Base-by-base conservation (phyloP, 2,113 vertebrate species). In the Tapirus terrestris region DNA sequence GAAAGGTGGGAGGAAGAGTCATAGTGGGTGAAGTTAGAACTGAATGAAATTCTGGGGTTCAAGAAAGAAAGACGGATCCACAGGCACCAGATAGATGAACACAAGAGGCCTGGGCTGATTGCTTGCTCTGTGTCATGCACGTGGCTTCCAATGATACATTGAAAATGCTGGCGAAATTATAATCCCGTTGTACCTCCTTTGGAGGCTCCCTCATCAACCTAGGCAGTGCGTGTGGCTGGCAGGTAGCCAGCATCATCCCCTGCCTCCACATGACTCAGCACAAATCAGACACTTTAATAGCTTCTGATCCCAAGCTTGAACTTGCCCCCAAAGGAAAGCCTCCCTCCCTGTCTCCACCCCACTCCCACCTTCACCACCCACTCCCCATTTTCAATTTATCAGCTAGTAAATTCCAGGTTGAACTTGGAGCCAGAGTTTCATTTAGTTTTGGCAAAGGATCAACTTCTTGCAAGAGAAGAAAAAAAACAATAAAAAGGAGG, bases 401-500 rank as follows among this genome's bases (percentile, higher is more conserved):
- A 97, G 95, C 96, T 97, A 96, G 94, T 98, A 97, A 97, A 98
- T 97, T 97, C 81, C 89, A 80, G 95, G 84, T 94, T 97, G 95
- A 97, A 94, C 89, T 93, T 92, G 58, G 92, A 97, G 79, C 94
- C 95, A 77, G 83, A 76, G 72, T 90, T 97, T 96, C 95, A 98
- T 96, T 97, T 96, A 81, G 33, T 87, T 88, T 96, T 97, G 97
- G 95, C 96, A 96, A 81, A 93, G 23, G 23, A 92, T 97, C 96
- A 97, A 85, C 77, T 96, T 97, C 93, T 97, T 96, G 93, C 61
- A 97, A 98, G 95, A 96, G 93, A 91, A 83, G 89, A 94, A 95
- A 91, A 68, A 43, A 29, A 84, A 65, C 39, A 39, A 39, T 7
- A 11, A 77, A n/a, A n/a, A 36, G 33, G 31, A 67, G 67, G 33